Conservation (phyloP, 2,113 vertebrate species). For the Macquaria ambigua region DNA sequence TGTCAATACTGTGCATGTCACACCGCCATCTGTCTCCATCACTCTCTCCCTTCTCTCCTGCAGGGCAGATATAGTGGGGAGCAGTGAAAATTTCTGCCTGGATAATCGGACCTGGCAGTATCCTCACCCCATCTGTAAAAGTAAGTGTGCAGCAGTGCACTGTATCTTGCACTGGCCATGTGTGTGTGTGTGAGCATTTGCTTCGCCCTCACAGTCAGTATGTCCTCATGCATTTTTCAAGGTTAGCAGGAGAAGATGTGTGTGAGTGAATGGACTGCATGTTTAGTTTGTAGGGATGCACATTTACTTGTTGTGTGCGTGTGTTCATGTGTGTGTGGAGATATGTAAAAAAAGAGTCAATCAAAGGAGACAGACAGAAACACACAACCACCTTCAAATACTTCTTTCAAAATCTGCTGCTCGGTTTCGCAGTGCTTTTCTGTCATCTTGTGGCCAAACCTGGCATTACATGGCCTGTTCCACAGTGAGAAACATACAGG, state of each 20-base stretch:
- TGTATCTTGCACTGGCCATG: not conserved
- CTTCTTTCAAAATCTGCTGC: not conserved
- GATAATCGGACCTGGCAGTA: slow-evolving; percentile 83
- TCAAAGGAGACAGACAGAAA: slow-evolving; percentile 20
- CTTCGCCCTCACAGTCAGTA: slow-evolving; percentile 8
- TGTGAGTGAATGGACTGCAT: slow-evolving; percentile 32
- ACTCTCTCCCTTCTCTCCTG: slow-evolving; percentile 40
- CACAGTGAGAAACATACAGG: not conserved
- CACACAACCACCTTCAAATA: not conserved
- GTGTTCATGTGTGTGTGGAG: slow-evolving; percentile 36
- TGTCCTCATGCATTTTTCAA: slow-evolving; percentile 27
- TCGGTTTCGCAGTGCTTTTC: slow-evolving; percentile 54
- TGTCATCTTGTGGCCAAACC: slow-evolving; percentile 73
- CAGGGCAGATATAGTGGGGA: slow-evolving; percentile 83
- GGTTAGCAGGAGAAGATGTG: slow-evolving; percentile 26
- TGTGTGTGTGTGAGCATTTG: slow-evolving; percentile 4
- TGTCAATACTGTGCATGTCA: slow-evolving; percentile 60
- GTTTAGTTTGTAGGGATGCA: slow-evolving; percentile 10
- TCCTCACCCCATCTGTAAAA: slow-evolving; percentile 84
- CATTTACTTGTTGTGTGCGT: slow-evolving; percentile 21
- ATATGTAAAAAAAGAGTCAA: slow-evolving; percentile 33
- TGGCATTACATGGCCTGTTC: slow-evolving; percentile 39
- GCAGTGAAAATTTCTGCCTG: slow-evolving; percentile 84
- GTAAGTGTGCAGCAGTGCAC: slow-evolving; percentile 74
- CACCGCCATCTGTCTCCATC: slow-evolving; percentile 46